These are phyloP conservation scores for Paragorgia papillata DNA, from an alignment of 92 coral and sea anemone genomes.

Conservation along the genomic window DNA sequence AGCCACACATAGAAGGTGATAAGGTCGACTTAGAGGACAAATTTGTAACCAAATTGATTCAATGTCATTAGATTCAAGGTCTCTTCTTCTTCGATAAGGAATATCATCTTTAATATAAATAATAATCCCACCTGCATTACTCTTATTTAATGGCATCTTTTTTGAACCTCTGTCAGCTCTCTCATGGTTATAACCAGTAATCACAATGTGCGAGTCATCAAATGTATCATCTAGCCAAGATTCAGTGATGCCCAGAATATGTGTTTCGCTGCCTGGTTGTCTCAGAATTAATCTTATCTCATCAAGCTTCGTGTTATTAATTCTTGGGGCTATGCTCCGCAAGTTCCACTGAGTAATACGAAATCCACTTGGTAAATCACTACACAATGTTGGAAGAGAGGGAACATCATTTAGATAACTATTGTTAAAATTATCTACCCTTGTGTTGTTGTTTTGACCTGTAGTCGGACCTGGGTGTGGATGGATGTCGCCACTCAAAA, in stretches of 20 bases:
- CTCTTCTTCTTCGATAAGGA: background rate
- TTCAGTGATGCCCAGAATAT: slow-evolving; percentile 19
- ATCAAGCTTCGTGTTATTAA: slow-evolving; percentile 9
- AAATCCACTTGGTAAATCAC: slow-evolving; percentile 13
- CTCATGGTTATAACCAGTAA: slow-evolving; percentile 12
- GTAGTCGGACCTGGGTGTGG: background rate
- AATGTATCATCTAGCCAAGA: slow-evolving; percentile 2
- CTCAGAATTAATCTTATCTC: background rate
- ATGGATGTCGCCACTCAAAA: slow-evolving; percentile 15
- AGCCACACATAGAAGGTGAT: slow-evolving; percentile 14
- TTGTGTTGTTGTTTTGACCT: too few species aligned
- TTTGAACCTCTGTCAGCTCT: background rate
- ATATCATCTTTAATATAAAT: slow-evolving; percentile 4
- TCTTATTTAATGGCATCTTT: background rate
- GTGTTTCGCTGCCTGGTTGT: slow-evolving; percentile 1
- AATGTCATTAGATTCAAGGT: slow-evolving; percentile 2
- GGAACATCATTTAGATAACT: background rate
- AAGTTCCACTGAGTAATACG: slow-evolving; percentile 15
- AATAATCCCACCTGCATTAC: slow-evolving; percentile 9
- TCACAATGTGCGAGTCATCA: background rate
- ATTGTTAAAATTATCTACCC: too few species aligned
- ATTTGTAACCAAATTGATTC: slow-evolving; percentile 30
- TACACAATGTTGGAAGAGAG: slow-evolving; percentile 9
- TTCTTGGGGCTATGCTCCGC: slow-evolving; percentile 10
- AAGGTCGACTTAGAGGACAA: background rate